Conservation (phyloP, 2,797 vertebrate genomes). For the Clarias platycephalus region DNA sequence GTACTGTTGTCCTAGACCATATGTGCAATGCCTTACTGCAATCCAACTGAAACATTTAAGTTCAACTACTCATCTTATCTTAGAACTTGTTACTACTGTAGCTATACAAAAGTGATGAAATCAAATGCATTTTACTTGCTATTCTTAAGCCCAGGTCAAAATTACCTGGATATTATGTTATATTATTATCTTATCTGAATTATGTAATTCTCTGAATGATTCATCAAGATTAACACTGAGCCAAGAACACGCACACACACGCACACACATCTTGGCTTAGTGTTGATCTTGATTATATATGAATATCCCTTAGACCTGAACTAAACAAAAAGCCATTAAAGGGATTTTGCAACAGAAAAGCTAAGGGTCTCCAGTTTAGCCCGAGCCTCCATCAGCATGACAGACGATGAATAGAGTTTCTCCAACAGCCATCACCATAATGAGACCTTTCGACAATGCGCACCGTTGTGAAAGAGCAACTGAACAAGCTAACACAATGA, state of each 20-base stretch:
- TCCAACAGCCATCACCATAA: conserved; percentile 39
- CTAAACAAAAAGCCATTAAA: conserved; percentile 19
- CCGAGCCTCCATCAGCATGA: conserved; percentile 48
- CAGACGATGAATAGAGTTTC: conserved; percentile 52
- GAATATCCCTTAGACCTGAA: background rate
- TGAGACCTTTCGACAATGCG: conserved; percentile 42
- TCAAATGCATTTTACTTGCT: background rate
- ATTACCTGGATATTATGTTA: background rate
- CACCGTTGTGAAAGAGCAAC: conserved; percentile 27
- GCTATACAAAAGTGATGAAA: background rate
- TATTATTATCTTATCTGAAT: background rate
- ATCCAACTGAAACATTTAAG: background rate
- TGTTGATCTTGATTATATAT: too few species aligned
- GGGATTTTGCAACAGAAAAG: conserved; percentile 39
- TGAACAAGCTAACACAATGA: conserved; percentile 32
- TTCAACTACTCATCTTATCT: background rate
- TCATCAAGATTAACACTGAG: background rate
- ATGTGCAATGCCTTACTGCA: background rate
- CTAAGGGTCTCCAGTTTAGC: conserved; percentile 18
- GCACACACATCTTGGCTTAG: too few species aligned
- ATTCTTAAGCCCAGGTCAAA: background rate
- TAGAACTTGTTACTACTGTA: background rate
- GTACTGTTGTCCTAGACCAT: background rate
- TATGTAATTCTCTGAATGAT: background rate
- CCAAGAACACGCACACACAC: background rate